Evolutionary conservation across 2,888 invertebrate species (phyloP), one percentile per base, ranked within the genome.

Genomic region (Protodeltote pygarga): DNA sequence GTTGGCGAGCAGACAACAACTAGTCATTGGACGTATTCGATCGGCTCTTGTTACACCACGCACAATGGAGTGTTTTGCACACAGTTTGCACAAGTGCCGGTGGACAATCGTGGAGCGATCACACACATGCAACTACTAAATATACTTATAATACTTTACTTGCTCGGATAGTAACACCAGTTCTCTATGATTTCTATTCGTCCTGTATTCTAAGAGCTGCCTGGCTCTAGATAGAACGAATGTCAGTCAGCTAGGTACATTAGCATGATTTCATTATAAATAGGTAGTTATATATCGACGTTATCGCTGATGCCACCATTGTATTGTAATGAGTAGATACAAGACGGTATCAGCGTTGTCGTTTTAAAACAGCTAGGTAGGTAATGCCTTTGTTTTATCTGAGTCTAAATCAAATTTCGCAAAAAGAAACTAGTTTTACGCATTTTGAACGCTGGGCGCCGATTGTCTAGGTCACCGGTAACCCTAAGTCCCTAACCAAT

Each of bases 11-110:
- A 62, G 48, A 59, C 55, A 63, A 50, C 72, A 62, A 52, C 39
- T 62, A 50, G 27, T 41, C 69, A 59, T 51, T 66, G 71, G 65
- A 51, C 47, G 57, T 57, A 62, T 65, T 61, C 54, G 62, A 66
- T 61, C 50, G 65, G 33, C 52, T 64, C 63, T 67, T 67, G 74
- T 71, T 62, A 49, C 57, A 59, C 48, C 37, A 48, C 47, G 61
- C 77, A 85, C 83, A 85, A 84, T 82, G 73, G 73, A 44, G 50
- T 79, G 79, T 81, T 83, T 78, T 75, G 77, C 73, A 71, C 75
- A 71, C 69, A 71, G 79, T 82, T 81, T 79, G 76, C 75, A 65
- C 83, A 83, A 84, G 83, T 83, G 82, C 72, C 59, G 63, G 65
- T 65, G 73, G 72, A 79, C 79, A 79, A 79, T 75, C 63, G 54